These are phyloP conservation scores for Neotoma lepida DNA, from an alignment of 2,113 vertebrate species.

Conservation along the genomic window DNA sequence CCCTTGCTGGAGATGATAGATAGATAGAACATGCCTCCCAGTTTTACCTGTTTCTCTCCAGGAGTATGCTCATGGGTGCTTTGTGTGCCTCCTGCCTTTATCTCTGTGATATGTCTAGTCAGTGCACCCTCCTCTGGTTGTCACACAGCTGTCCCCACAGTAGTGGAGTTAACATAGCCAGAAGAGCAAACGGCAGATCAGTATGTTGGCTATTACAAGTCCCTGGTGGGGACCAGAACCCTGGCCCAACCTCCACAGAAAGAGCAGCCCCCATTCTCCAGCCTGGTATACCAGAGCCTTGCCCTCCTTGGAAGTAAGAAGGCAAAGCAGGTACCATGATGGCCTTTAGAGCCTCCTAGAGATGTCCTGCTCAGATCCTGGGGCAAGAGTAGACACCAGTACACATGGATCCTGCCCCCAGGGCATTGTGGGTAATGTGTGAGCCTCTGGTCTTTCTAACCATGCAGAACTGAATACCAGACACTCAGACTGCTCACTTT, in stretches of 20 bases:
- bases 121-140: background rate
- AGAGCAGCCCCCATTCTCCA: too few species aligned
- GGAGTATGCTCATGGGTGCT: too few species aligned
- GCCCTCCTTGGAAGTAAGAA: background rate
- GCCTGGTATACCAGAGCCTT: background rate
- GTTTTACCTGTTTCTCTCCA: background rate
- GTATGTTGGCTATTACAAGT: background rate
- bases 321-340: background rate
- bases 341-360: background rate
- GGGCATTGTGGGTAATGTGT: background rate
- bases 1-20: background rate
- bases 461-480: background rate
- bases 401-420: background rate
- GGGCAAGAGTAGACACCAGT: background rate
- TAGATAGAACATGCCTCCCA: background rate
- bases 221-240: background rate
- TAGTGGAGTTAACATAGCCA: background rate
- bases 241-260: background rate
- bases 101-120: fast-evolving
- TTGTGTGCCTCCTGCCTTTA: background rate
- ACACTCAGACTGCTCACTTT: background rate
- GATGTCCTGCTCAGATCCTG: background rate
- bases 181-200: background rate
- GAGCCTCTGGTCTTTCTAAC: background rate
- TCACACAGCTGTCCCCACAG: background rate